These are phyloP conservation scores for Hoplostethus mediterraneus DNA, from an alignment of 2,797 vertebrate species.

Conservation along the genomic window DNA sequence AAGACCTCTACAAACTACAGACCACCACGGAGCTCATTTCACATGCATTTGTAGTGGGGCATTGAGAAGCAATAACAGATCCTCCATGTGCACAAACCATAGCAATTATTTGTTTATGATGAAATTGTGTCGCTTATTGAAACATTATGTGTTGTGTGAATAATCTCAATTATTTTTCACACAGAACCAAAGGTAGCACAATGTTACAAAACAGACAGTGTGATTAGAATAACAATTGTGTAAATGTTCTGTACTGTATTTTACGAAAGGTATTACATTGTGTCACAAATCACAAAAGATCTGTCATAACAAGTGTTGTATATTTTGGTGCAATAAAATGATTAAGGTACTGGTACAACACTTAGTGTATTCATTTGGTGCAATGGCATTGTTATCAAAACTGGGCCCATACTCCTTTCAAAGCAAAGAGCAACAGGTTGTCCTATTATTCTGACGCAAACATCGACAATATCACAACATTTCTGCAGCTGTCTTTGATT, in stretches of 20 bases:
- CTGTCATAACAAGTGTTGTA: conserved; percentile 38
- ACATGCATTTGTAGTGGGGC: conserved; percentile 49
- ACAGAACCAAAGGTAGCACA: conserved; percentile 45
- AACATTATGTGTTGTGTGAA: conserved; percentile 34
- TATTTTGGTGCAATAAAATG: conserved; percentile 45
- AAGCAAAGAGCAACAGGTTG: conserved; percentile 16
- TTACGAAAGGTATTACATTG: conserved; percentile 51
- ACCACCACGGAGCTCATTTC: conserved; percentile 38
- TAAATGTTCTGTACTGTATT: conserved; percentile 32
- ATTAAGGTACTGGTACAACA: conserved; percentile 31
- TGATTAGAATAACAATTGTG: conserved; percentile 20
- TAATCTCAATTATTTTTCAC: conserved; percentile 40
- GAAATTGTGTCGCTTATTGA: conserved; percentile 30
- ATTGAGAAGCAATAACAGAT: conserved; percentile 22
- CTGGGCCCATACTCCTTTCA: not conserved
- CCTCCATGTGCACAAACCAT: conserved; percentile 30
- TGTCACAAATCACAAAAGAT: conserved; percentile 41
- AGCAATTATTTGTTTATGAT: conserved; percentile 25
- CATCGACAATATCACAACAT: conserved; percentile 16
- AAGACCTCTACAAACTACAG: conserved; percentile 32
- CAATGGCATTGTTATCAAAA: conserved; percentile 36
- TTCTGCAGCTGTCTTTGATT: conserved; percentile 17
- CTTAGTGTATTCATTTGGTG: conserved; percentile 33
- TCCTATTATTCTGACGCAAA: conserved; percentile 25
- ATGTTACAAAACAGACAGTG: conserved; percentile 47